Evolutionary conservation across 2,888 invertebrate genomes (phyloP), one percentile per base, ranked within the genome.

Genomic region (Sinodicranocentrus sp.): DNA sequence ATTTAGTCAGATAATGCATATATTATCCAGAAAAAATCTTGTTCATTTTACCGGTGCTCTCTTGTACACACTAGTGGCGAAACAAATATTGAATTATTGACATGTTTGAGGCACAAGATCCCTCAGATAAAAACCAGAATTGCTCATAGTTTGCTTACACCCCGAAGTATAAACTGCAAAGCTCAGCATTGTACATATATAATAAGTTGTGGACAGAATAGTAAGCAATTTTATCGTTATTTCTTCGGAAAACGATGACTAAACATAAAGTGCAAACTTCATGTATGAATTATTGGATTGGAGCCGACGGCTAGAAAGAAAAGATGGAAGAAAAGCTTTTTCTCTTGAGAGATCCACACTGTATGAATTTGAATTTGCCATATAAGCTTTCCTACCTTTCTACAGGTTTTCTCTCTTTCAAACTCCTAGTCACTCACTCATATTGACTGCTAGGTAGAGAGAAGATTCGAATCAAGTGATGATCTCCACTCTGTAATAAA

Each of bases 31-130:
- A 3, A 6, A 33, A 33, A 33, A 10, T n/a, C 33, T 33, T 33
- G 33, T 10, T 33, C 33, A 33, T 33, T 33, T 33, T 10, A 33
- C 33, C 10, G 5, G 33, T 10, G 3, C 10, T 33, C 33, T 10
- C 33, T 6, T 39, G 13, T 28, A 57, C n/a, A 17, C 5, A 21
- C 33, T 2, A 19, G 13, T 59, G 68, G 44, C 26, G 77, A 77
- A 77, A 77, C 68, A 77, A 77, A 77, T 68, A 68, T 67, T 77
- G 68, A 77, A 77, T 77, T 77, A 77, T 77, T 77, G 77, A 77
- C 67, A 77, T 44, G 77, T 68, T 77, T 67, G 26, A 77, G 19
- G 57, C 57, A 77, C 44, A 77, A 77, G 77, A 77, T 77, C 65
- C 26, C 54, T 17, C 28, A 52, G 63, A 65, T 65, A 76, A 65